Base-by-base conservation (phyloP, 1,140 invertebrate species). In the Phthorimaea operculella region DNA sequence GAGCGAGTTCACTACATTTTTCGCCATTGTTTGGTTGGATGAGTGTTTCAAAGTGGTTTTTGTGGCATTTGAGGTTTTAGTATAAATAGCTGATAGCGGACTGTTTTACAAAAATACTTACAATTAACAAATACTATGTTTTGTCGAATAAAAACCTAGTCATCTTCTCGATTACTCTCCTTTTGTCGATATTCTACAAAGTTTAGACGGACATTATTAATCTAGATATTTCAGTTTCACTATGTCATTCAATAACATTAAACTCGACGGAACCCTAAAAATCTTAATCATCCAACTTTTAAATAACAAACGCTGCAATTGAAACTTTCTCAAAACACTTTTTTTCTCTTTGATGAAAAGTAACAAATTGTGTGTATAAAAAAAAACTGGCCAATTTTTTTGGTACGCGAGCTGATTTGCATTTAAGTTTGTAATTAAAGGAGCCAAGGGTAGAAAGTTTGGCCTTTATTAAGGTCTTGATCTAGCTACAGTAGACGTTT, bases 351-450 rank as follows among this genome's bases (percentile, higher is more conserved):
- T 74, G 70, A 72, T 69, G 67, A 71, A 70, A 70, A 71, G 66
- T 68, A 70, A 67, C 59, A 69, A 73, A 70, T 77, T 75, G 62
- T 73, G 58, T 72, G 64, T 72, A 72, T 75, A 66, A 63, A 63
- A 68, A 16, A 16, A 14, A 66, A 67, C 59, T 47, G 58, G 28
- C 34, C 52, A 54, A 33, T 59, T 61, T 71, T 68, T 69, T 72
- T 63, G 59, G 57, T 63, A 55, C 63, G 63, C 64, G 63, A 66
- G 8, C 60, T 73, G 62, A 72, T 74, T 76, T 76, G 68, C 72
- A 76, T 74, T 74, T 65, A 68, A 64, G 62, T 68, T 65, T 62
- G 61, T 75, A 75, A 77, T 77, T 77, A 76, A 57, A 56, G 49
- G 55, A 44, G 55, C 59, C 42, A 68, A 62, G 57, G 62, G 62